Evolutionary conservation across 2,888 invertebrate genomes (phyloP), one percentile per base, ranked within the genome.

Genomic region (Cybosia mesomella): DNA sequence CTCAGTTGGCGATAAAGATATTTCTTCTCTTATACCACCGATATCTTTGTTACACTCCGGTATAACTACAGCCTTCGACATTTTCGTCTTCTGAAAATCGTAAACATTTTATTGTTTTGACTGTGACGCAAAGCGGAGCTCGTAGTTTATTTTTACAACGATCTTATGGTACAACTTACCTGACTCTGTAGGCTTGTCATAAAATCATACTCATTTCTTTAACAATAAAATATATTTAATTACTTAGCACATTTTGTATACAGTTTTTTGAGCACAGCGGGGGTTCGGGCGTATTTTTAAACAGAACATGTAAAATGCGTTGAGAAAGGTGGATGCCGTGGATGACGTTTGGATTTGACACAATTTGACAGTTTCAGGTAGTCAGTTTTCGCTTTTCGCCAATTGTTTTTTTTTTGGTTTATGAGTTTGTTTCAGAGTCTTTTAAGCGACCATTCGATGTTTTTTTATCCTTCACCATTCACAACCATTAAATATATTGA

Each of bases 91-190:
- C 82, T 84, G 83, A 86, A 92, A 92, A 90, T 88, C 81, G 87
- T 92, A 92, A 92, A 93, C 91, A 93, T 89, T 88, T 89, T 87
- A 83, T 75, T 90, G 88, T 91, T 92, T 91, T 93, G 92, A 91
- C 92, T 92, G 88, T 93, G 93, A 94, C 93, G 93, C 92, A 93
- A 84, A 88, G 83, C 77, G 75, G 74, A 83, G 77, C 72, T 75
- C 76, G 61, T 77, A 88, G 88, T 91, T 91, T 93, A 92, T 92
- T 94, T 92, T 90, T 88, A 89, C 83, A 86, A 81, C 73, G 66
- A 66, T 70, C 58, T 22, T 28, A 22, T 71, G 68, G 61, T 32
- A 15, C 64, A 57, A 70, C 88, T 86, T 83, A 91, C 91, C 89
- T 90, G 85, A 78, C 69, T 32, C 63, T 72, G 72, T 72, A 76